phyloP scores from a whole-genome alignment of 2,888 invertebrate species.

The Priocnemis perturbator region DNA sequence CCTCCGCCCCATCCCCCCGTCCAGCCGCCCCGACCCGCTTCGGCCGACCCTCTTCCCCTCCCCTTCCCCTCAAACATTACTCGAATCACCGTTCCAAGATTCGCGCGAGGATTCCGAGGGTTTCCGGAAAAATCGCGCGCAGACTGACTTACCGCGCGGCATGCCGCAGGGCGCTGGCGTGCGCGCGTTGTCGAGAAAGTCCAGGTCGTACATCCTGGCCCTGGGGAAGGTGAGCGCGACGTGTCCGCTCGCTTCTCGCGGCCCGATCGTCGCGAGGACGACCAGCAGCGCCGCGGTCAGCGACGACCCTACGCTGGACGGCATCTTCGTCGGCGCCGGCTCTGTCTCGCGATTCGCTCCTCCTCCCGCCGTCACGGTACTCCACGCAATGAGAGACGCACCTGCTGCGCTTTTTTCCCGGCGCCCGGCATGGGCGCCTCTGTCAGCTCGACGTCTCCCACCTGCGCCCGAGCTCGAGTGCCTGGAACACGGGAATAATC shows the following conservation, averaged over 20 bases:
- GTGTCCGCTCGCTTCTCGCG: constrained; percentile 76
- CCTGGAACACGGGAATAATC: no score
- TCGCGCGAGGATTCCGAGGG: background rate
- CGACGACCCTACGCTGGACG: background rate
- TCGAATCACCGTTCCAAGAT: background rate
- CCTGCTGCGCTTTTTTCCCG: constrained; percentile 40
- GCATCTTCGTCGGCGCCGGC: background rate
- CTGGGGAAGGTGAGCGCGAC: constrained; percentile 93
- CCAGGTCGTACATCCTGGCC: constrained; percentile 91
- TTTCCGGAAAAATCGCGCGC: background rate
- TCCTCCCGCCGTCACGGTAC: constrained; percentile 26
- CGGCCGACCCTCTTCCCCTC: background rate
- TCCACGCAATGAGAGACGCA: constrained; percentile 39
- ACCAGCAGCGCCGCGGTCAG: background rate
- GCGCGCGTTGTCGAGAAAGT: constrained; percentile 93
- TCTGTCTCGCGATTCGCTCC: background rate
- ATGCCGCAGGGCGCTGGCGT: constrained; percentile 96
- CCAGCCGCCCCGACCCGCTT: background rate
- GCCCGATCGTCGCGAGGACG: constrained; percentile 20
- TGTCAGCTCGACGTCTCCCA: constrained; percentile 31
- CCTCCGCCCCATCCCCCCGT: constrained; percentile 16
- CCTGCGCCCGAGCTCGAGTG: background rate
- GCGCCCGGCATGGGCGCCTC: constrained; percentile 52
- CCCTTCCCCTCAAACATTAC: background rate
- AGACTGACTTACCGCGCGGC: constrained; percentile 77